These are phyloP conservation scores for Cyclophora albipunctata DNA, from an alignment of 2,888 invertebrate species.

Conservation along the genomic window DNA sequence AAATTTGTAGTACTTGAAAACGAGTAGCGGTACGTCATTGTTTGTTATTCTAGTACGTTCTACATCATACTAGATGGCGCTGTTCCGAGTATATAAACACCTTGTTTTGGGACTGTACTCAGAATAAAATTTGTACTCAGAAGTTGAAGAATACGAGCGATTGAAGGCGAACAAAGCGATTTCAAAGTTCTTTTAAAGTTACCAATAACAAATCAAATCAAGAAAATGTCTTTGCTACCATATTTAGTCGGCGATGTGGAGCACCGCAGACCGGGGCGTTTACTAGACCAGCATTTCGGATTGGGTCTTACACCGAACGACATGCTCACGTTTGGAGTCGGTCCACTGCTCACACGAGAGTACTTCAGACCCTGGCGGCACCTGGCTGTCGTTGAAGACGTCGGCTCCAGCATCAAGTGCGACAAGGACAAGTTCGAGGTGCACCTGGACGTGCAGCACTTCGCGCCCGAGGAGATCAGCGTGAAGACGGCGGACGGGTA, in stretches of 20 bases:
- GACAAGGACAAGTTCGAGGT: slow-evolving; percentile 54
- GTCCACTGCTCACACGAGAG: slow-evolving; percentile 13
- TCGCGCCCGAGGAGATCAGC: slow-evolving; percentile 80
- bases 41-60: neutral
- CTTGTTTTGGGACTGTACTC: too few species aligned
- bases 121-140: too few species aligned
- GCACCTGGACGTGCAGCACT: slow-evolving; percentile 81
- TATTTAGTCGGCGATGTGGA: slow-evolving; percentile 36
- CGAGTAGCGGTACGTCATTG: neutral
- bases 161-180: neutral
- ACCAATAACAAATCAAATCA: neutral
- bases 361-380: slow-evolving; percentile 41
- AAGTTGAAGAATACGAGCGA: neutral
- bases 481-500: slow-evolving; percentile 80
- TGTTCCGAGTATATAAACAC: neutral
- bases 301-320: slow-evolving; percentile 50
- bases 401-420: slow-evolving; percentile 56
- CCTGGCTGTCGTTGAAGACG: slow-evolving; percentile 48
- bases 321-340: slow-evolving; percentile 11
- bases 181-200: neutral
- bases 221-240: slow-evolving; percentile 50
- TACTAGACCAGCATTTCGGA: slow-evolving; percentile 59
- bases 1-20: neutral
- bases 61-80: neutral
- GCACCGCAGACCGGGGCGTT: slow-evolving; percentile 24